A percentile compares a stretch with the other conserved stretches of the same genome.
These are phyloP conservation scores for Ceuthmochares aereus DNA, from an alignment of 2,113 vertebrate genomes.

Conservation along the genomic window DNA sequence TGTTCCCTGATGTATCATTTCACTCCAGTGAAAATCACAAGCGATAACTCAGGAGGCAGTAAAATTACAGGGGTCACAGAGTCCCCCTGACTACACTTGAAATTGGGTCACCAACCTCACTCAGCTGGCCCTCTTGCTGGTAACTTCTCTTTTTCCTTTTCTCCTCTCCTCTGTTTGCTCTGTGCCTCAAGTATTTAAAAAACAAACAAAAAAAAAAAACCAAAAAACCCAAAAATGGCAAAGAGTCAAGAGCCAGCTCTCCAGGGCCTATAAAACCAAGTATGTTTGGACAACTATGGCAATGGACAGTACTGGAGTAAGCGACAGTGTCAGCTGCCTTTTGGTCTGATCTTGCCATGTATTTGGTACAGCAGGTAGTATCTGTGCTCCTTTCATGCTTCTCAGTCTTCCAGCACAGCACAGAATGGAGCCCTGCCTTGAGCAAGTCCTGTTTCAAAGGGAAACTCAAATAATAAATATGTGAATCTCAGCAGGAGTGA, in stretches of 20 bases:
- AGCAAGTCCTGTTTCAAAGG: constrained; percentile 8
- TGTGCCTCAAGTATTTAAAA: not conserved
- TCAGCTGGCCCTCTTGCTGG: constrained; percentile 39
- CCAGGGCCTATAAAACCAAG: not conserved
- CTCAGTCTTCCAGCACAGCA: not conserved
- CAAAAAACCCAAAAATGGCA: too few species aligned
- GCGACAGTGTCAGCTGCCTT: not conserved
- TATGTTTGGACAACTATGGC: not conserved
- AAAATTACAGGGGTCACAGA: constrained; percentile 35
- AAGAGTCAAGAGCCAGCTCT: not conserved
- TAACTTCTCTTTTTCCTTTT: not conserved
- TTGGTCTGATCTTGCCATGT: not conserved
- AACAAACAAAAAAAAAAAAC: too few species aligned
- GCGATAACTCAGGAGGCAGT: constrained; percentile 53
- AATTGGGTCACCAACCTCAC: constrained; percentile 36
- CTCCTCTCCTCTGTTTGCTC: not conserved
- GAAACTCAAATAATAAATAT: not conserved
- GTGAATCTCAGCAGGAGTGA: not conserved
- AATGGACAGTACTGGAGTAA: not conserved
- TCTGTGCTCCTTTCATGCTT: not conserved
- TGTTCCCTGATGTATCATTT: constrained; percentile 51
- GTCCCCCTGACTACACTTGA: not conserved
- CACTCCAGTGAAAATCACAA: constrained; percentile 57
- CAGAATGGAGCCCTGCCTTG: not conserved
- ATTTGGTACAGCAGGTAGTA: not conserved